phyloP scores from a whole-genome alignment of 2,888 invertebrate genomes.

The Zygothrica quintamaculata region DNA sequence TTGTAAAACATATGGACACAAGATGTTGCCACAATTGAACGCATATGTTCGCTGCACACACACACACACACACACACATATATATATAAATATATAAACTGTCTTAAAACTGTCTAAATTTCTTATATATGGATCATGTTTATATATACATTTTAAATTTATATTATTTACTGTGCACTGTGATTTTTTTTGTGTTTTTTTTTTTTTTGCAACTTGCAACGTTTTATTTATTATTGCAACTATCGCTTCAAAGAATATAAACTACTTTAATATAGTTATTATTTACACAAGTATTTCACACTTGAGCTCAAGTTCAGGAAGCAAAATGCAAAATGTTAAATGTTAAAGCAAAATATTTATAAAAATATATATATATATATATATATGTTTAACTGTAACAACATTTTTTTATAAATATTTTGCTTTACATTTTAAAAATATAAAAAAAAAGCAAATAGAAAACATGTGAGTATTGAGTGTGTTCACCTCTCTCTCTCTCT shows the following conservation, averaged over 20 bases:
- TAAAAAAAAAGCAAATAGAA: conserved; percentile 1
- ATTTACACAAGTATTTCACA: conserved; percentile 28
- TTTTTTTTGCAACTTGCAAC: neutral
- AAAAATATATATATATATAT: neutral
- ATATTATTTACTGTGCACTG: neutral
- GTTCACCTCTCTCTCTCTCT: no score
- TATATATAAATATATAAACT: no score
- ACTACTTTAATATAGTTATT: conserved; percentile 18
- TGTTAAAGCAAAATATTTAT: neutral
- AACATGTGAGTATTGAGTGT: no score
- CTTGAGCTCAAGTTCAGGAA: conserved; percentile 66
- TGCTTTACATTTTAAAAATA: no score
- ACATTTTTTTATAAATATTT: no score
- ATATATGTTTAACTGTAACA: no score
- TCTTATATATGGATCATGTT: neutral
- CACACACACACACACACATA: no score
- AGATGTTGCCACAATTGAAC: conserved; percentile 66
- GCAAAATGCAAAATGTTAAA: neutral
- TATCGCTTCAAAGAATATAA: conserved; percentile 22
- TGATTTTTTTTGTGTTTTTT: neutral
- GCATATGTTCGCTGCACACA: conserved; percentile 47
- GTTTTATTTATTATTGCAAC: conserved; percentile 13
- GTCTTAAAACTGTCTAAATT: no score
- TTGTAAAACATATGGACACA: conserved; percentile 73
- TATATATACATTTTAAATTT: neutral